A percentile compares a stretch with the other conserved stretches of the same genome.
phyloP scores from a whole-genome alignment of 2,888 invertebrate species.

The Zele albiditarsus region DNA sequence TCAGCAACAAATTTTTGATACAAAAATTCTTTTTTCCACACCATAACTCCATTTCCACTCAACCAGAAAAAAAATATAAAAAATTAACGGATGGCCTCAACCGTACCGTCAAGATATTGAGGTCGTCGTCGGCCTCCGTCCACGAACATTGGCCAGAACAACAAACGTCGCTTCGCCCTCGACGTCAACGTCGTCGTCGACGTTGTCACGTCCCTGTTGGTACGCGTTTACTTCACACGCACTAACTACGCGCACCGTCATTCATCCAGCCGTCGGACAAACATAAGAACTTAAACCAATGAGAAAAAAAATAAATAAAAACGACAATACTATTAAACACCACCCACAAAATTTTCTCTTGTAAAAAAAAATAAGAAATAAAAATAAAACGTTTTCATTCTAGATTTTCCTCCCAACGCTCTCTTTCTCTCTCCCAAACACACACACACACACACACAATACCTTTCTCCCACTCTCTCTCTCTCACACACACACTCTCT shows the following conservation, averaged over 20 bases:
- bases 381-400: background rate
- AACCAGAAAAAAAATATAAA: background rate
- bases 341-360: background rate
- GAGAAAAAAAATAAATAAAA: background rate
- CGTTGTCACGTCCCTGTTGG: slow-evolving; percentile 41
- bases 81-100: slow-evolving; percentile 1
- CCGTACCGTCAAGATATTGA: slow-evolving; percentile 20
- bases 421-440: background rate
- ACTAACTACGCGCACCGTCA: slow-evolving; percentile 56
- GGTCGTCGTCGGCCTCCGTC: slow-evolving; percentile 44
- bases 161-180: slow-evolving; percentile 44
- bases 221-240: slow-evolving; percentile 46
- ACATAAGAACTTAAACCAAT: slow-evolving; percentile 47
- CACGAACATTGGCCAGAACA: slow-evolving; percentile 57
- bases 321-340: background rate
- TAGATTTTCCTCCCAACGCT: background rate
- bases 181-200: slow-evolving; percentile 53
- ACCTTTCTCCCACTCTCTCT: background rate
- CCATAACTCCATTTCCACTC: too few relatives aligned
- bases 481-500: background rate
- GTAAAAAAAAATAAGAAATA: background rate
- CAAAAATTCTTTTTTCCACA: too few relatives aligned
- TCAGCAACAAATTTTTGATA: too few relatives aligned
- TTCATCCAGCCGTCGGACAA: slow-evolving; percentile 50
- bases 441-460: background rate